Evolutionary conservation across 2,113 vertebrate genomes (phyloP), one percentile per base, ranked within the genome.

Genomic region (Hyaena hyaena): DNA sequence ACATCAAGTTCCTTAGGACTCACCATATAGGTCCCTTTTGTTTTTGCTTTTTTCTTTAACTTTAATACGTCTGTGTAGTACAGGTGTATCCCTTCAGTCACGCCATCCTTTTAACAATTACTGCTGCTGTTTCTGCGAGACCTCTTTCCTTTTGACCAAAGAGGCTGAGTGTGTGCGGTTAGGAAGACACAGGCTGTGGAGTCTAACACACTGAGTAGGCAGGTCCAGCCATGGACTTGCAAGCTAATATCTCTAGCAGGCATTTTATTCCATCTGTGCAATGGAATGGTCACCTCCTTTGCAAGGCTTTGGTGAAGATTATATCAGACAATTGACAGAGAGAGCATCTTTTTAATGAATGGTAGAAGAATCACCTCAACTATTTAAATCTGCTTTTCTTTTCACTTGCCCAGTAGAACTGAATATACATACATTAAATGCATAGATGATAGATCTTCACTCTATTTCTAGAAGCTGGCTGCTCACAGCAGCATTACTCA

Each of bases 361-460:
- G 35, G 45, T 65, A 50, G 26, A 92, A 89, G 24, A 24, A 77
- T 43, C 61, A 79, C 17, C 28, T 48, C 23, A 96, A 53, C 81
- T 86, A 92, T 16, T 92, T 81, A 84, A 86, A 92, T 43, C 45
- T 89, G 88, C 71, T 89, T 96, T 96, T 73, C 92, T 89, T 82
- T 73, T 88, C 24, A 92, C 50, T 55, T 65, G n/a, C 12, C 77
- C 35, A 35, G 33, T 9, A 96, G 35, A 91, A 83, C 3, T 35
- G 45, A 90, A 15, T 76, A 45, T 63, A 48, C 3, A 28, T 4
- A n/a, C 33, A 19, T 65, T 33, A 68, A 83, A 73, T 63, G 39
- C 8, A 35, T 23, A 23, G 7, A 9, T 61, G 58, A 61, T 3
- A 61, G 58, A 61, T 61, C 58, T 23, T 61, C 12, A 71, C 17